phyloP scores from a whole-genome alignment of 2,113 vertebrate species.

The Dasypus novemcinctus region DNA sequence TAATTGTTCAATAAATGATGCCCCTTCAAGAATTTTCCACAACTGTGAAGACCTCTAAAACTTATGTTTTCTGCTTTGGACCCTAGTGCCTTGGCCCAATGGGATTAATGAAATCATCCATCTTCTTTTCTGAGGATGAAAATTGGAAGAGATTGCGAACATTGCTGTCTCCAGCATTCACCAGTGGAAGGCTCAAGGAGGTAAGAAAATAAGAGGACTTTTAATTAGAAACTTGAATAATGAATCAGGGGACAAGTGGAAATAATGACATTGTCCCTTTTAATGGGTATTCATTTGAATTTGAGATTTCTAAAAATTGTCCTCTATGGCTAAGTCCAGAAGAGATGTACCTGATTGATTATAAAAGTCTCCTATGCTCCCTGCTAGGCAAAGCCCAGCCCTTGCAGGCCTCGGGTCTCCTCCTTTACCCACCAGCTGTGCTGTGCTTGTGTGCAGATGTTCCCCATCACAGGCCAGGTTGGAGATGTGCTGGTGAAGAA shows the following conservation, averaged over 20 bases:
- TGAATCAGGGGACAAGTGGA: neutral
- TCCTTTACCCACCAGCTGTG: neutral
- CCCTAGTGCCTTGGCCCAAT: slow-evolving; percentile 59
- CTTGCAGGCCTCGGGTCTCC: neutral
- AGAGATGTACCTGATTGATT: neutral
- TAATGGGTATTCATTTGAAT: neutral
- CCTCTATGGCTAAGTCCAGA: neutral
- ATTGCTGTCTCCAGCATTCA: no score
- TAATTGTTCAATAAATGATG: neutral
- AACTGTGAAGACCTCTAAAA: neutral
- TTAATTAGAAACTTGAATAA: no score
- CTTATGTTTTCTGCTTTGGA: neutral
- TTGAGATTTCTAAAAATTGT: neutral
- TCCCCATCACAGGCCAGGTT: slow-evolving; percentile 83
- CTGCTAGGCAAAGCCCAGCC: neutral
- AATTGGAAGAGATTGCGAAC: no score
- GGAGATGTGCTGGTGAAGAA: no score
- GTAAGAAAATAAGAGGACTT: no score
- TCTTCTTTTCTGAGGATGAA: no score
- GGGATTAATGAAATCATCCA: neutral
- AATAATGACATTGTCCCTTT: neutral
- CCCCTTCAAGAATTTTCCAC: neutral
- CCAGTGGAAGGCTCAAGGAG: no score
- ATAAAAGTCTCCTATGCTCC: neutral
- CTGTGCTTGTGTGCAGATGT: slow-evolving; percentile 84